These are phyloP conservation scores for Gymnocypris eckloni DNA, from an alignment of 2,797 vertebrate species.

Conservation along the genomic window DNA sequence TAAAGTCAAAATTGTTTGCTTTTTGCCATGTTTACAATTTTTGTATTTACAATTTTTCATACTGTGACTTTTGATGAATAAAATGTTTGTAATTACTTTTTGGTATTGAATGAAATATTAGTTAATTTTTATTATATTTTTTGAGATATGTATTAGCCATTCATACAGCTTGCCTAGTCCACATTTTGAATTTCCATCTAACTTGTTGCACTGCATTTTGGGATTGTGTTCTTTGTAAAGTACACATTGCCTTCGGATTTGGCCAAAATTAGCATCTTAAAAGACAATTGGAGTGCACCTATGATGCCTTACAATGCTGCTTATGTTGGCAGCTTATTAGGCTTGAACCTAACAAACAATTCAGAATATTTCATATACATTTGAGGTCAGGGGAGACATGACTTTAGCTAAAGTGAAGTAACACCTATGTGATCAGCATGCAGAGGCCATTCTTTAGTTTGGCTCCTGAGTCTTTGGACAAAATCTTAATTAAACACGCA, in stretches of 20 bases:
- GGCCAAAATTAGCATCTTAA: neutral
- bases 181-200: no score
- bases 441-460: constrained; percentile 8
- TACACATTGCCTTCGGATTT: neutral
- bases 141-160: neutral
- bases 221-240: no score
- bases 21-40: neutral
- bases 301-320: neutral
- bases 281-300: neutral
- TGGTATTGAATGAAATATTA: neutral
- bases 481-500: constrained; percentile 8
- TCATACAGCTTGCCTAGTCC: neutral
- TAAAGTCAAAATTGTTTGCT: neutral
- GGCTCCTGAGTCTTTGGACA: neutral
- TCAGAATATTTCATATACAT: neutral
- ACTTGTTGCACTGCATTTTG: no score
- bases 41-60: neutral
- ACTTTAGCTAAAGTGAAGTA: neutral
- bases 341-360: neutral
- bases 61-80: neutral
- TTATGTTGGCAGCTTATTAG: neutral
- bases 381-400: neutral
- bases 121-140: neutral
- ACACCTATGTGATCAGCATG: neutral
- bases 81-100: neutral